Percentiles rank a stretch among this genome's conserved stretches.
These are phyloP conservation scores for Ferdinandea cuprea DNA, from an alignment of 2,888 invertebrate genomes.

Conservation along the genomic window DNA sequence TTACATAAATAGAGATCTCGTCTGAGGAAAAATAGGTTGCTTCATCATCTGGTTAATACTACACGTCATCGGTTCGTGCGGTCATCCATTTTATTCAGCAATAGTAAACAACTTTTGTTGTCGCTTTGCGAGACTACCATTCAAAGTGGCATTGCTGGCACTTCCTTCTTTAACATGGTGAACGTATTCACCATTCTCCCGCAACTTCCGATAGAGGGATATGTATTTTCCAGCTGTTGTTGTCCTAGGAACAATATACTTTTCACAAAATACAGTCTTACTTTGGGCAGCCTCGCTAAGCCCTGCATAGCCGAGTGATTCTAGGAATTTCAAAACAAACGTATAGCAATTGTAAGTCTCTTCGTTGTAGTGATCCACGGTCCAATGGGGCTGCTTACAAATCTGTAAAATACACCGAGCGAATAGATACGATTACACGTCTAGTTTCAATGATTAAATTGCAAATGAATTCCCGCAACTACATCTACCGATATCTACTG, in stretches of 20 bases:
- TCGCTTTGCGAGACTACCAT: slow-evolving; percentile 63
- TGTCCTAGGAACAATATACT: slow-evolving; percentile 91
- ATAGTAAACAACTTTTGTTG: slow-evolving; percentile 68
- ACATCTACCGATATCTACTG: slow-evolving; percentile 20
- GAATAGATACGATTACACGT: slow-evolving; percentile 50
- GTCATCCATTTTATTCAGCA: slow-evolving; percentile 37
- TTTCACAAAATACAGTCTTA: slow-evolving; percentile 90
- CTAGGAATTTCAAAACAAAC: slow-evolving; percentile 92
- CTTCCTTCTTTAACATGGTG: slow-evolving; percentile 80
- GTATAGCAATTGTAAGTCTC: slow-evolving; percentile 92
- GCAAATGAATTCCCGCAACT: slow-evolving; percentile 52
- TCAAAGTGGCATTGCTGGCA: slow-evolving; percentile 54
- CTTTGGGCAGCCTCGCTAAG: slow-evolving; percentile 87
- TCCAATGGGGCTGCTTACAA: slow-evolving; percentile 85
- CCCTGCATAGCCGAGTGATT: slow-evolving; percentile 88
- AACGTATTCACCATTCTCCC: slow-evolving; percentile 84
- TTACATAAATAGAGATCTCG: slow-evolving; percentile 70
- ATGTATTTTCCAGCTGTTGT: slow-evolving; percentile 93
- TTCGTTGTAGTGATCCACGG: slow-evolving; percentile 88
- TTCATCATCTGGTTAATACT: slow-evolving; percentile 44
- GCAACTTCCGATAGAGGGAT: slow-evolving; percentile 90
- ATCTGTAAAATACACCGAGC: slow-evolving; percentile 76
- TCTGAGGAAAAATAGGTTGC: slow-evolving; percentile 66
- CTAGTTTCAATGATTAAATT: slow-evolving; percentile 63
- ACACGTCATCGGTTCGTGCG: slow-evolving; percentile 29